Evolutionary conservation across 1,140 invertebrate species (phyloP).

Genomic region (Ceratina calcarata): DNA sequence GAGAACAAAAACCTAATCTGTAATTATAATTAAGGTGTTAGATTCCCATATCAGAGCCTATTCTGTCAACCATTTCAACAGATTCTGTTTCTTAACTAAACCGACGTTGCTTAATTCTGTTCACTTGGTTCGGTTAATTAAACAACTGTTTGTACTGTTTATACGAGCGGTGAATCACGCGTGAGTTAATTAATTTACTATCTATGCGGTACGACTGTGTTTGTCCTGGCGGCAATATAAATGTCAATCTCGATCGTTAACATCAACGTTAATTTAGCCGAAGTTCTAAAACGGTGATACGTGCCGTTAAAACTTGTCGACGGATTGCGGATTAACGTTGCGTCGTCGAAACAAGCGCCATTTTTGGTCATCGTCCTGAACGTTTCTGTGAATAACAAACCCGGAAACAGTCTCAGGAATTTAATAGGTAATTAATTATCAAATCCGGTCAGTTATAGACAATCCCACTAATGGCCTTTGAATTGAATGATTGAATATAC

Average conservation of each 20-base stretch:
- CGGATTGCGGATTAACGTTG: background rate
- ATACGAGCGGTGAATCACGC: background rate
- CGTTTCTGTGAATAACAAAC: background rate
- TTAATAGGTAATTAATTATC: background rate
- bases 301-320: background rate
- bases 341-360: background rate
- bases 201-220: too few species aligned
- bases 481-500: too few species aligned
- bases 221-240: too few species aligned
- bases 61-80: too few species aligned
- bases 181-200: too few species aligned
- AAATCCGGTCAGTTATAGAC: background rate
- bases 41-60: too few species aligned
- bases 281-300: background rate
- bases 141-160: background rate
- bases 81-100: too few species aligned
- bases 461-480: too few species aligned
- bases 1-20: too few species aligned
- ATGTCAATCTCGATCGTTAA: background rate
- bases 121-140: too few species aligned
- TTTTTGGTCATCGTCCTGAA: background rate
- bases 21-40: too few species aligned
- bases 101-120: too few species aligned
- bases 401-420: background rate
- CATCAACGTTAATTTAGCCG: background rate